Evolutionary conservation across 2,888 invertebrate genomes (phyloP).

Genomic region (Leptura quadrifasciata): DNA sequence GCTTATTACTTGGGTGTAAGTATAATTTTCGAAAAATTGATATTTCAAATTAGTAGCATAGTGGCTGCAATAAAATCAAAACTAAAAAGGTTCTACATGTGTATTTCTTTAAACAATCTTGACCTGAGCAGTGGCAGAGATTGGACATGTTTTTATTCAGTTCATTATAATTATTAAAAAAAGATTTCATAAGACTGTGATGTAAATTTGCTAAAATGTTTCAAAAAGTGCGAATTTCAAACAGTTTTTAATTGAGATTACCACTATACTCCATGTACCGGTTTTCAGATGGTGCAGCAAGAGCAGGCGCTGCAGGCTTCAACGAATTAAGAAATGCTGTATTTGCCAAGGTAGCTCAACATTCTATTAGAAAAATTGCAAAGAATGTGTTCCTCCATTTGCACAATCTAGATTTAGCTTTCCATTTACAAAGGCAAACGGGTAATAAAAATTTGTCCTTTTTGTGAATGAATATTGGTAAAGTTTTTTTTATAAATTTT

Average conservation of each 20-base stretch:
- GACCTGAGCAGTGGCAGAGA: too few species aligned
- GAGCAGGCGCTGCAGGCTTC: conserved; percentile 92
- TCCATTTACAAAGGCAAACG: conserved; percentile 96
- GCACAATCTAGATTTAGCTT: conserved; percentile 94
- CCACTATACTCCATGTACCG: too few species aligned
- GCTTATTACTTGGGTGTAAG: conserved; percentile 92
- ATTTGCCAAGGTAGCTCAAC: conserved; percentile 97
- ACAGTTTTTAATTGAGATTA: too few species aligned
- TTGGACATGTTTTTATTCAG: too few species aligned
- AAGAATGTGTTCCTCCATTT: conserved; percentile 96
- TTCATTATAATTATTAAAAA: too few species aligned
- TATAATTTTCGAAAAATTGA: conserved; percentile 52
- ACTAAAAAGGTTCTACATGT: too few species aligned
- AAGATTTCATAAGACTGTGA: too few species aligned
- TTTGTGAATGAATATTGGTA: background rate
- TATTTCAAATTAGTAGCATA: background rate
- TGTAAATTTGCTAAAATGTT: too few species aligned
- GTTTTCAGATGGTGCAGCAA: conserved; percentile 92
- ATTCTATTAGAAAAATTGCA: conserved; percentile 95
- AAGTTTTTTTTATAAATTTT: conserved; percentile 43
- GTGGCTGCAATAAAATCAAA: too few species aligned
- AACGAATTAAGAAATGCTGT: conserved; percentile 98
- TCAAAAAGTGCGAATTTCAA: too few species aligned
- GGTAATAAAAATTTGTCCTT: conserved; percentile 79
- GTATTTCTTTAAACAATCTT: too few species aligned